Evolutionary conservation across 1,140 invertebrate species (phyloP), one percentile per base, ranked within the genome.

Genomic region (Aphelinus certus): DNA sequence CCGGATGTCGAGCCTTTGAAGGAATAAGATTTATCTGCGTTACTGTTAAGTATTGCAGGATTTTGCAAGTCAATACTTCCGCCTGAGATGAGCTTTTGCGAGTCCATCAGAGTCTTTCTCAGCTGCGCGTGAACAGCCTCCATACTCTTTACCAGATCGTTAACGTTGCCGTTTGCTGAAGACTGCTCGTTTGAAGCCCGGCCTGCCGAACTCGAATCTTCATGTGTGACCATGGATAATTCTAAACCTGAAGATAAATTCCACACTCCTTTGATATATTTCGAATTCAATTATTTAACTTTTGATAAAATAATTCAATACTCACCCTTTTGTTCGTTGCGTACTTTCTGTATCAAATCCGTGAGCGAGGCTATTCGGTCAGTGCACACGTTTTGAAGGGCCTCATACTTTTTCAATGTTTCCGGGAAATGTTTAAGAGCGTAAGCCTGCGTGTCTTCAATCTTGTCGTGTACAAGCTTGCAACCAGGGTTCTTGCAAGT

Each of bases 361-460:
- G 77, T 80, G 4, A 88, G 66, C 4, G 84, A 85, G 5, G 81
- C 82, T 65, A 88, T 87, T 75, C 85, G 83, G n/a, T 85, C 83
- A 0, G 82, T 74, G n/a, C 79, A 86, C 4, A 79, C 79, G 10
- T 77, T 83, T 61, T 87, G 84, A 3, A 88, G 75, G 51, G 85
- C 81, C 6, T 88, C 84, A 2, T 83, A 82, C 42, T 81, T 83
- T 60, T 82, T 81, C 2, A 83, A 55, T 60, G 83, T 81, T 10
- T 84, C 80, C 0, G 85, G 83, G 65, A 80, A 82, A 70, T 80
- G 80, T 3, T 81, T 81, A 10, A 78, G 43, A 1, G 78, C 76
- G 26, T 81, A 79, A 58, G 78, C 65, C 1, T 75, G 71, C 61
- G 79, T 78, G 61, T 81, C 69, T 4, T 79, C 53, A 7, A 79